A percentile compares a stretch with the other conserved stretches of the same genome.
phyloP scores from a whole-genome alignment of 2,113 vertebrate genomes.

The Tachycineta bicolor region DNA sequence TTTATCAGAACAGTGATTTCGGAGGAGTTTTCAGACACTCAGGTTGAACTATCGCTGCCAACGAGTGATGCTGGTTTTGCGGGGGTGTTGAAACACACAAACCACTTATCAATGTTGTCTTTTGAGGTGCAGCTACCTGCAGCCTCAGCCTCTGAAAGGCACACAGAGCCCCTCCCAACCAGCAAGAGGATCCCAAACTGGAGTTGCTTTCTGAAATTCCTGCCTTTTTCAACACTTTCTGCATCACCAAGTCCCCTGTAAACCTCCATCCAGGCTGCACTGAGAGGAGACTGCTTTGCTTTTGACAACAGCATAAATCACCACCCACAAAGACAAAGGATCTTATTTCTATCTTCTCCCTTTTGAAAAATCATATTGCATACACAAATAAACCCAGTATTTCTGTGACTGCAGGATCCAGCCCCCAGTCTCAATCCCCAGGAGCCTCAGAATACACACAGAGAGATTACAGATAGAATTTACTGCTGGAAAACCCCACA shows the following conservation, averaged over 20 bases:
- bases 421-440: rapidly evolving
- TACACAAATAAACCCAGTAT: background rate
- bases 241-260: background rate
- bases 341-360: background rate
- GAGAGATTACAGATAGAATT: background rate
- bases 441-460: background rate
- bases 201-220: background rate
- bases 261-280: background rate
- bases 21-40: rapidly evolving
- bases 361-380: background rate
- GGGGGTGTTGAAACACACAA: background rate
- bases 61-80: background rate
- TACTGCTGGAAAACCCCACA: background rate
- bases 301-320: background rate
- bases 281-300: background rate
- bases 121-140: background rate
- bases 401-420: background rate
- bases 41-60: rapidly evolving
- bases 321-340: background rate
- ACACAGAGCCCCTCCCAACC: background rate
- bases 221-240: background rate
- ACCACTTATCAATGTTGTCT: background rate
- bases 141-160: background rate
- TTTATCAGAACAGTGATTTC: background rate
- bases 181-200: background rate